These are phyloP conservation scores for Scaptomyza reducta DNA, from an alignment of 2,888 invertebrate genomes.

Conservation along the genomic window DNA sequence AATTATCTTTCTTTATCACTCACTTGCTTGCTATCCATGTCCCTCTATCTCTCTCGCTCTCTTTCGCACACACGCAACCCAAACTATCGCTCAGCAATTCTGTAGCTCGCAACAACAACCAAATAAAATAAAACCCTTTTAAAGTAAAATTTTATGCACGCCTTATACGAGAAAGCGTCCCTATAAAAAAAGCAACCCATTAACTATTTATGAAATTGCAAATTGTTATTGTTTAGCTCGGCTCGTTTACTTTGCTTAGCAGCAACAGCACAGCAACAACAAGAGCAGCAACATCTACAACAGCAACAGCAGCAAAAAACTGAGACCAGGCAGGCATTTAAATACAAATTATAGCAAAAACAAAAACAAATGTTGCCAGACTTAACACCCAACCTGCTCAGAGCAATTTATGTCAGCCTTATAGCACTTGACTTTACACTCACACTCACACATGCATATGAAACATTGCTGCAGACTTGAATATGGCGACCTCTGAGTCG, in stretches of 20 bases:
- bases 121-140: constrained; percentile 11
- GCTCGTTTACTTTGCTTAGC: constrained; percentile 74
- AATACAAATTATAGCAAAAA: constrained; percentile 70
- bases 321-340: constrained; percentile 67
- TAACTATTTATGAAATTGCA: constrained; percentile 78
- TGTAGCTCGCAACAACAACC: neutral
- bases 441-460: constrained; percentile 3
- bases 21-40: neutral
- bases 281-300: constrained; percentile 24
- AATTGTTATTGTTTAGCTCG: constrained; percentile 79
- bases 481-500: constrained; percentile 19
- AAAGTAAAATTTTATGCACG: constrained; percentile 36
- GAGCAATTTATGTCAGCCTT: constrained; percentile 52
- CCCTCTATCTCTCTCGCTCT: neutral
- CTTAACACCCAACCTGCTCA: constrained; percentile 9
- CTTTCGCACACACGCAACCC: neutral
- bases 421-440: constrained; percentile 55
- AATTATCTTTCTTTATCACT: neutral
- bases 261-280: constrained; percentile 39
- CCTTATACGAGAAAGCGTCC: constrained; percentile 5
- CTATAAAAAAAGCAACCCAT: constrained; percentile 50
- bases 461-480: constrained; percentile 15
- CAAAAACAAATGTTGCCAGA: constrained; percentile 37
- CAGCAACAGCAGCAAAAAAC: constrained; percentile 50
- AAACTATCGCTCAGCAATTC: constrained; percentile 44